Percentiles rank a stretch among this genome's conserved stretches.
phyloP scores from a whole-genome alignment of 2,113 vertebrate species.

The Ctenomys sociabilis region DNA sequence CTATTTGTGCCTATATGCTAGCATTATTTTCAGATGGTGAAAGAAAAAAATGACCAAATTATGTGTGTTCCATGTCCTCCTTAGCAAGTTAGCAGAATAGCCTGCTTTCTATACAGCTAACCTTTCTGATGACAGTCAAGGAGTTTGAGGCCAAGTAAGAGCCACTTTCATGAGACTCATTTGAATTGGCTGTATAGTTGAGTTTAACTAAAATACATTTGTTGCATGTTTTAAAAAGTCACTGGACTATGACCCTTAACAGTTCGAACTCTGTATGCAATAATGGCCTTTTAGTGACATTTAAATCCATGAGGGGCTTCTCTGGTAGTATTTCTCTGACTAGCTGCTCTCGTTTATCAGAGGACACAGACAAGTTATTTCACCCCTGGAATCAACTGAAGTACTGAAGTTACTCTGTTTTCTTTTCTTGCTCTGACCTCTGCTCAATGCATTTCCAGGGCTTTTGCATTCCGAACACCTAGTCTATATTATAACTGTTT shows the following conservation, averaged over 20 bases:
- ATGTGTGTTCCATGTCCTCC: conserved; percentile 56
- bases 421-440: background rate
- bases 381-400: background rate
- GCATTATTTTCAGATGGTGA: conserved; percentile 76
- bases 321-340: background rate
- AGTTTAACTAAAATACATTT: conserved; percentile 34
- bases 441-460: background rate
- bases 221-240: background rate
- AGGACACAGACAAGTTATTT: background rate
- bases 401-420: background rate
- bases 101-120: conserved; percentile 64
- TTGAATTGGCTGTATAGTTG: background rate
- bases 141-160: conserved; percentile 20
- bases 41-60: conserved; percentile 54
- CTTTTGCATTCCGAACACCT: background rate
- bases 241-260: background rate
- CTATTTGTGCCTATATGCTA: conserved; percentile 69
- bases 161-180: background rate
- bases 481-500: background rate
- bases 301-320: background rate
- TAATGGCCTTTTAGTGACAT: conserved; percentile 38
- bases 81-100: conserved; percentile 3
- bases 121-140: background rate
- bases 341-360: background rate
- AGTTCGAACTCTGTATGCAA: conserved; percentile 32